Evolutionary conservation across 2,888 invertebrate species (phyloP), one percentile per base, ranked within the genome.

Genomic region (Trichopoda pennipes): DNA sequence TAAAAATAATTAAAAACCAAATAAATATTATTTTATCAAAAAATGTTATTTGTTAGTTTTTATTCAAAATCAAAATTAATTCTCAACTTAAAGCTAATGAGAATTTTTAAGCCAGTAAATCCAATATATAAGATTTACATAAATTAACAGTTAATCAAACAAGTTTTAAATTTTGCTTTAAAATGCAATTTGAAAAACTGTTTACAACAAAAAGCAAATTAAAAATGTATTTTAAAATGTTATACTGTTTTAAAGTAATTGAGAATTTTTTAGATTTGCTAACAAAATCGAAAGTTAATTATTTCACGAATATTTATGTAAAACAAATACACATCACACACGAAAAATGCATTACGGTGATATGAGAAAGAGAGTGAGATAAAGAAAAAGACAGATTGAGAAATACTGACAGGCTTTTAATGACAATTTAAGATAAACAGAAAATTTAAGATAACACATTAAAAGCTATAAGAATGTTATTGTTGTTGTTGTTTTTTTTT

Each of bases 121-220:
- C 38, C 16, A 74, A 74, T 4, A 69, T 19, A 68, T 47, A 73
- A 35, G 60, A 73, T 53, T 21, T 21, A 58, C 64, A 56, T 35
- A 12, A 28, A 35, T 53, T 51, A 68, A 38, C 38, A 0, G 38
- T 38, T 38, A 38, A 38, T 12, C 12, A 38, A 72, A 74, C 58
- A 73, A 76, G 73, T 81, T 66, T 68, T 61, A 81, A 74, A 76
- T 76, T 80, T 84, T 74, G 83, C 79, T 83, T 84, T 82, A 74
- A 17, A 78, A 82, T 69, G 47, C 60, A 49, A 21, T 51, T 58
- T 51, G 6, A 12, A 72, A 68, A 63, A 64, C 38, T 47, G 17
- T 17, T 81, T 80, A 53, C n/a, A 44, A 38, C 56, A 61, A 73
- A 68, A 76, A 78, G 83, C 83, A 81, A 81, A 81, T 64, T 51